These are phyloP conservation scores for Hetaerina titia DNA, from an alignment of 2,888 invertebrate genomes.

Conservation along the genomic window DNA sequence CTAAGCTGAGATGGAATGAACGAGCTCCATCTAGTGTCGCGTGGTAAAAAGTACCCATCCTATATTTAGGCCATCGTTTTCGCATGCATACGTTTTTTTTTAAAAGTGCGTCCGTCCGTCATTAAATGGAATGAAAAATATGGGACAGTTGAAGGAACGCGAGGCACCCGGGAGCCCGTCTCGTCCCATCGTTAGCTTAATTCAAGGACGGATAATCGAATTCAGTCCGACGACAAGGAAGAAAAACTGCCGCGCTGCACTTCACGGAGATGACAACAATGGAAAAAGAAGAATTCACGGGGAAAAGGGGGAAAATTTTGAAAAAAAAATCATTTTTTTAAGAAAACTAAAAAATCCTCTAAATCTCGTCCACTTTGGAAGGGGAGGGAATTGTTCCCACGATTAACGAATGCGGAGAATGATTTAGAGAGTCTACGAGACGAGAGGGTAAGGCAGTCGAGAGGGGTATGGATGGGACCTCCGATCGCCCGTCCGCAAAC, in stretches of 20 bases:
- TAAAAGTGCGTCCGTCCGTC: neutral
- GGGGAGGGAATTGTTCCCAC: neutral
- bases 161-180: neutral
- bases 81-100: neutral
- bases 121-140: neutral
- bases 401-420: neutral
- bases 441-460: neutral
- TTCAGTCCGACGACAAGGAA: neutral
- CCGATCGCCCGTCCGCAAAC: too few relatives aligned
- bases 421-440: neutral
- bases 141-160: neutral
- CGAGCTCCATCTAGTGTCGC: neutral
- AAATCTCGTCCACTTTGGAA: neutral
- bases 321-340: neutral
- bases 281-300: neutral
- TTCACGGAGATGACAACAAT: neutral
- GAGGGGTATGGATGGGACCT: neutral
- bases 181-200: constrained; percentile 11
- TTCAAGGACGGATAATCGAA: constrained; percentile 16
- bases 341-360: neutral
- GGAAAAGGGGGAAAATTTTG: neutral
- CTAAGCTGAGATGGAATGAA: neutral
- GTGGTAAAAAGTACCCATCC: neutral
- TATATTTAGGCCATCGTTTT: neutral
- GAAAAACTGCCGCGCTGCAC: neutral